Conservation (phyloP, 2,113 vertebrate species). For the Mustela lutreola region DNA sequence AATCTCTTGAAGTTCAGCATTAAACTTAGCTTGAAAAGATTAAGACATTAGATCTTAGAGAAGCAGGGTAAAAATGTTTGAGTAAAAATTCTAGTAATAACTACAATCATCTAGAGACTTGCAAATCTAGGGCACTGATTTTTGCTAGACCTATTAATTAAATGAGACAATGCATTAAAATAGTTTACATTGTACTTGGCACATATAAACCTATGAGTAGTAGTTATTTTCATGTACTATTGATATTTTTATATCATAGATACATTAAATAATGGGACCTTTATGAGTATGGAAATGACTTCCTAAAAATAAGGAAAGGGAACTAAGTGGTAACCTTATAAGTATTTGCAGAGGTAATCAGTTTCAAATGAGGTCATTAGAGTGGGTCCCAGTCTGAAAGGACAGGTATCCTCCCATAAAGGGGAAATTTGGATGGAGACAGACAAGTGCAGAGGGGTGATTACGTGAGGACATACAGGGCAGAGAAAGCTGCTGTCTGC, state of each 20-base stretch:
- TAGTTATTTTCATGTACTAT: neutral
- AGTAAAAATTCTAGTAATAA: neutral
- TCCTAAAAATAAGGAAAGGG: neutral
- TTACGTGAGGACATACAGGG: neutral
- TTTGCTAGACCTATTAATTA: neutral
- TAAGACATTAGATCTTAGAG: neutral
- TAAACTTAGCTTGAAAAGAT: conserved; percentile 9
- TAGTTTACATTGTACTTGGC: neutral
- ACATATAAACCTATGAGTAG: neutral
- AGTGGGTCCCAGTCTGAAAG: neutral
- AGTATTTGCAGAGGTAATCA: neutral
- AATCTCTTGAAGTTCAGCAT: neutral
- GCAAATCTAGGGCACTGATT: neutral
- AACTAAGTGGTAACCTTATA: neutral
- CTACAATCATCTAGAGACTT: neutral
- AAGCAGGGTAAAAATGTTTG: neutral
- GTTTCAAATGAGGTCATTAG: neutral
- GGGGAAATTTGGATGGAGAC: neutral
- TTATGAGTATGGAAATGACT: neutral
- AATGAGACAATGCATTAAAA: neutral
- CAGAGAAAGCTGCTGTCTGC: neutral
- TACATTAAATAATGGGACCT: neutral
- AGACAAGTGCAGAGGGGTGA: neutral
- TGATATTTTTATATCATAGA: neutral
- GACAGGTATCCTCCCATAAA: neutral